Evolutionary conservation across 1,140 invertebrate genomes (phyloP).

Genomic region (Atta cephalotes): DNA sequence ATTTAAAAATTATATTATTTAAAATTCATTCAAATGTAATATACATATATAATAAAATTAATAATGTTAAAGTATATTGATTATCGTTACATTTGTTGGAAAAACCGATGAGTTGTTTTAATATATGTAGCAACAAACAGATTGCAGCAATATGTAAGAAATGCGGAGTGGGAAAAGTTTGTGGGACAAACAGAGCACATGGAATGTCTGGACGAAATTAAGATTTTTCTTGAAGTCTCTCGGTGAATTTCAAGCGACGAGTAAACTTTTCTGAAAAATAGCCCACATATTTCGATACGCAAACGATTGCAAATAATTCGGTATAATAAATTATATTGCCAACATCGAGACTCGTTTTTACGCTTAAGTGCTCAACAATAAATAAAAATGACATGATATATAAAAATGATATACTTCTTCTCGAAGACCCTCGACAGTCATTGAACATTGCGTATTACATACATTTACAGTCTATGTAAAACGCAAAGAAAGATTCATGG

Average conservation of each 20-base stretch:
- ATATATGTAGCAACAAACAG: not conserved
- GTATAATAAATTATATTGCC: slow-evolving; percentile 16
- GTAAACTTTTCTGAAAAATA: slow-evolving; percentile 10
- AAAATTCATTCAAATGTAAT: not conserved
- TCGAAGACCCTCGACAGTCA: not conserved
- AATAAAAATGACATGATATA: not conserved
- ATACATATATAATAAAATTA: not conserved
- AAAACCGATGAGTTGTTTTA: not conserved
- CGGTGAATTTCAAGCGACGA: not conserved
- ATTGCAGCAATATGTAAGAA: not conserved
- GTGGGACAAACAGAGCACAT: slow-evolving; percentile 14
- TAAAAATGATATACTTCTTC: slow-evolving; percentile 23
- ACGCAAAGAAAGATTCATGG: slow-evolving; percentile 22
- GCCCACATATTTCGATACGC: not conserved
- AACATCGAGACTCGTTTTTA: slow-evolving; percentile 28
- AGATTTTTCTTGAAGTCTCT: slow-evolving; percentile 26
- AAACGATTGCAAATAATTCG: not conserved
- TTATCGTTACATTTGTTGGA: not conserved
- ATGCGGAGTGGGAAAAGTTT: not conserved
- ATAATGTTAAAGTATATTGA: not conserved
- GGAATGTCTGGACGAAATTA: slow-evolving; percentile 13
- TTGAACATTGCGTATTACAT: not conserved
- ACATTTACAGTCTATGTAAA: not conserved
- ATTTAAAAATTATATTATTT: not conserved
- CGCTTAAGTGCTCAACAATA: not conserved